Evolutionary conservation across 2,113 vertebrate species (phyloP).

Genomic region (Platysternon megacephalum): DNA sequence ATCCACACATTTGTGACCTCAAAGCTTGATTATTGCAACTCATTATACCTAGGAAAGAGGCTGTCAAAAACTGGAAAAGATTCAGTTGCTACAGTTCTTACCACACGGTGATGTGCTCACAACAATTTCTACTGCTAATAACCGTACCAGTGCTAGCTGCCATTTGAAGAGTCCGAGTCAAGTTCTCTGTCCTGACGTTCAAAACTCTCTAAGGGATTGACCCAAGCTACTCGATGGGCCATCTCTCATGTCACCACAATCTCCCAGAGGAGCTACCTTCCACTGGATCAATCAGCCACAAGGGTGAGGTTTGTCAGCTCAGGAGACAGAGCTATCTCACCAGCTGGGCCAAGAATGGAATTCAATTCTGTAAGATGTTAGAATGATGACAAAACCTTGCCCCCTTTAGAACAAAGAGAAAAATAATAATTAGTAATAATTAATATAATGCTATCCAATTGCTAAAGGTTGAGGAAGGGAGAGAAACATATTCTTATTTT

Average conservation of each 20-base stretch:
- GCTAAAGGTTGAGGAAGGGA: neutral
- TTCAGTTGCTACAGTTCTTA: neutral
- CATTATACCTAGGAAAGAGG: neutral
- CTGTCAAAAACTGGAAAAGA: neutral
- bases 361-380: conserved; percentile 52
- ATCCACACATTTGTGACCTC: neutral
- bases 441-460: neutral
- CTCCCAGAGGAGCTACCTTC: neutral
- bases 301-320: conserved; percentile 37
- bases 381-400: neutral
- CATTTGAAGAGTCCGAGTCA: neutral
- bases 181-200: accelerated
- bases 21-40: neutral
- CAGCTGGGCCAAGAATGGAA: conserved; percentile 50
- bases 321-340: conserved; percentile 17
- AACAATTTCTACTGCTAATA: neutral
- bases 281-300: conserved; percentile 26
- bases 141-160: neutral
- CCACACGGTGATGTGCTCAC: neutral
- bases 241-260: neutral
- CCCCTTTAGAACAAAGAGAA: neutral
- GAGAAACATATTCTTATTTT: neutral
- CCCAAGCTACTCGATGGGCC: neutral
- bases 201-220: neutral
- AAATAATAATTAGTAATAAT: neutral